Base-by-base conservation (phyloP, 2,113 vertebrate genomes). In the Rhabdomys dilectus region DNA sequence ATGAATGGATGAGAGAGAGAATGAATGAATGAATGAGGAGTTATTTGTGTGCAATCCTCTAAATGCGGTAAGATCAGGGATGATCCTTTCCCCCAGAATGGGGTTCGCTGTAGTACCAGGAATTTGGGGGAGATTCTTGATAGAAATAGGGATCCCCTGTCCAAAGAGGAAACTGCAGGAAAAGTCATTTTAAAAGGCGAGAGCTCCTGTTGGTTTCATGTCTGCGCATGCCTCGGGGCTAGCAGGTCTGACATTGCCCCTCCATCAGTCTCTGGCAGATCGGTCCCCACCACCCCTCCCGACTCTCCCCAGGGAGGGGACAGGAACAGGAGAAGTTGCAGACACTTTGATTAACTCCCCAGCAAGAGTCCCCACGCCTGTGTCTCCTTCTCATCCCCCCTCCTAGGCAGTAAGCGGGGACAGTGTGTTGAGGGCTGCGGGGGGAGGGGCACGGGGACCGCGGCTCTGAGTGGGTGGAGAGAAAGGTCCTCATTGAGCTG, bases 261-360 rank as follows among this genome's bases (percentile, higher is more conserved):
- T 72, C 87, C 97, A 93, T 89, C 0, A 0, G 95, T 82, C 89
- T 96, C 95, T 92, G 56, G 80, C 87, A 96, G 97, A 97, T 93
- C 89, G 81, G 95, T 86, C 95, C 68, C 82, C 53, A 53, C 29
- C 89, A 39, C 60, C 81, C 85, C 77, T 11, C 76, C 39, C 34
- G 66, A 72, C 93, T 1, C 0, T 98, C 84, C 91, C 97, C 93
- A 89, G 92, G 96, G 92, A 96, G 97, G 95, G 97, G 95, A 95
- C 94, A 82, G 89, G 58, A 85, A 87, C 88, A 42, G 64, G 87
- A 98, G 95, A 95, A 97, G 96, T 97, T 97, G 95, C 51, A 64
- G 98, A 98, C 97, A 96, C 96, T 97, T 98, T 98, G 97, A 98
- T 99, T 98, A 98, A 98, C 97, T 62, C 7, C 98, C 96, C 98